Conservation (phyloP, 2,113 vertebrate species). For the Isichthys henryi region DNA sequence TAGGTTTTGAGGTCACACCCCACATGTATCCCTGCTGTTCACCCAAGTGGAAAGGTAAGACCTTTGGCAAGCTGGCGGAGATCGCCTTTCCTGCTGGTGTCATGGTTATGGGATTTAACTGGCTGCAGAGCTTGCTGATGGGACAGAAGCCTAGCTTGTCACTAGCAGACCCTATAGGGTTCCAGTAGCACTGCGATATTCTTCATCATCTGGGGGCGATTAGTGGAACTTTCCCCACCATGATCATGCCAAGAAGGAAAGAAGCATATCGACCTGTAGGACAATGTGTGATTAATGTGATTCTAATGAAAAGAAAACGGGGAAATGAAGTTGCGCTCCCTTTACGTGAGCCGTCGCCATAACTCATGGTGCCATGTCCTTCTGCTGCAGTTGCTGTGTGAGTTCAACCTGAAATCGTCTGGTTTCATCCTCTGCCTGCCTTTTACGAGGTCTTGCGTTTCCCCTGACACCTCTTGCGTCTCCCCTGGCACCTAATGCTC, state of each 20-base stretch:
- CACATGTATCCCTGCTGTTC: background rate
- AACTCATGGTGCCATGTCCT: background rate
- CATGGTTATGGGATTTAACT: background rate
- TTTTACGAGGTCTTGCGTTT: background rate
- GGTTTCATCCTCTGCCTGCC: background rate
- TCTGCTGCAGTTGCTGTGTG: background rate
- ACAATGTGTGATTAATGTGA: background rate
- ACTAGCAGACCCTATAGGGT: background rate
- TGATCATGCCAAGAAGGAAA: background rate
- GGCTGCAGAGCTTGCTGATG: background rate
- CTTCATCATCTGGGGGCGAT: background rate
- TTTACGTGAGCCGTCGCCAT: background rate
- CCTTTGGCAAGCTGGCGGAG: background rate
- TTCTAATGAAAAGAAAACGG: background rate
- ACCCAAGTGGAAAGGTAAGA: background rate
- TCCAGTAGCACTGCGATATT: background rate
- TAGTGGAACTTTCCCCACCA: background rate
- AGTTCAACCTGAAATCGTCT: background rate
- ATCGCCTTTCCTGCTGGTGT: background rate
- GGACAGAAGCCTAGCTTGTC: background rate
- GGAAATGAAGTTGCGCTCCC: background rate
- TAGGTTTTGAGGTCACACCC: background rate
- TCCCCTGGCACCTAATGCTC: background rate
- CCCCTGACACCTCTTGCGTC: background rate
- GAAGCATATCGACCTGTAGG: background rate